These are phyloP conservation scores for Amblyopsis hoosieri DNA, from an alignment of 2,797 vertebrate species.

Conservation along the genomic window DNA sequence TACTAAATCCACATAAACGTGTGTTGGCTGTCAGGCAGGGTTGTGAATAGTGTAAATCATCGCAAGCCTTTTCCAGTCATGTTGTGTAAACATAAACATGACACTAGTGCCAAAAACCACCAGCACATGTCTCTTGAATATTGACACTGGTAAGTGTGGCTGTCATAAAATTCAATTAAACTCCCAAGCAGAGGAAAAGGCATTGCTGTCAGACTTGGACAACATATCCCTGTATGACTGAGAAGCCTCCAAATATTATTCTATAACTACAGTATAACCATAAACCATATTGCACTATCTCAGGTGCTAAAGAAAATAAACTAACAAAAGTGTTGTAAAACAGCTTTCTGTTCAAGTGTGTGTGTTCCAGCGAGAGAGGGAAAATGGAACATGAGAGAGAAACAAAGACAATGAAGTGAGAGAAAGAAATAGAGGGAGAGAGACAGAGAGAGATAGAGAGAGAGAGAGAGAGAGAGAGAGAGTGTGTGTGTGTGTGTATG, in stretches of 20 bases:
- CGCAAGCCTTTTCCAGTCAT: slow-evolving; percentile 30
- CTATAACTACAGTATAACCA: no score
- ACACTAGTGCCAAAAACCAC: slow-evolving; percentile 33
- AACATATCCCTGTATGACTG: slow-evolving; percentile 51
- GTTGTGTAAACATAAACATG: slow-evolving; percentile 17
- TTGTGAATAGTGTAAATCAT: slow-evolving; percentile 37
- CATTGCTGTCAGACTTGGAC: neutral
- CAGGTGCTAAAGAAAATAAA: slow-evolving; percentile 45
- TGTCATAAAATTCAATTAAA: slow-evolving; percentile 28
- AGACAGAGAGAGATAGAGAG: no score
- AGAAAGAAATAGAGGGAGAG: no score
- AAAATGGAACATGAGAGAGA: neutral
- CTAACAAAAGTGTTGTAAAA: slow-evolving; percentile 33
- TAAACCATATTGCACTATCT: slow-evolving; percentile 36
- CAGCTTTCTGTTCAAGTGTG: slow-evolving; percentile 49
- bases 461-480: slow-evolving; percentile 10
- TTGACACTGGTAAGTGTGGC: no score
- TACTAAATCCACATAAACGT: slow-evolving; percentile 63
- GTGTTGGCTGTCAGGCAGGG: slow-evolving; percentile 54
- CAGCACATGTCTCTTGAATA: slow-evolving; percentile 27
- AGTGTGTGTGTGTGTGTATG: no score
- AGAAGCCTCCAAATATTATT: slow-evolving; percentile 3
- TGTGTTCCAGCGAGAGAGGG: slow-evolving; percentile 6
- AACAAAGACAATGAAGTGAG: no score
- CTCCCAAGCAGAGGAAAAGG: slow-evolving; percentile 27